phyloP scores from a whole-genome alignment of 2,113 vertebrate species.

The Formicarius rufipectus region DNA sequence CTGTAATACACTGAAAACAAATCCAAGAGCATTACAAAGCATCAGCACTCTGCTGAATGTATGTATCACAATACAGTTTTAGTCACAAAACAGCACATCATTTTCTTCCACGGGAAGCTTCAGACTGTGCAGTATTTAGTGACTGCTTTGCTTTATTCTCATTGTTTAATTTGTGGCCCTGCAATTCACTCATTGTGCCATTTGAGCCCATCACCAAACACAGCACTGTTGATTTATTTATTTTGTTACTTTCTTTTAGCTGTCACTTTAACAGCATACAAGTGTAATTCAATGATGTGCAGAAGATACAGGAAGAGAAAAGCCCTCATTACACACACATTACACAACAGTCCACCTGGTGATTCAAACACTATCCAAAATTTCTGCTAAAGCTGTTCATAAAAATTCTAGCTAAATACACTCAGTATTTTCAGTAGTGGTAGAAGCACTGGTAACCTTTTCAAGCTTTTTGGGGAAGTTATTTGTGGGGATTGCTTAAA shows the following conservation, averaged over 20 bases:
- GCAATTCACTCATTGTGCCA: neutral
- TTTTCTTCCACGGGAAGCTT: slow-evolving; percentile 15
- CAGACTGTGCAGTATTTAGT: neutral
- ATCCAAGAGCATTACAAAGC: neutral
- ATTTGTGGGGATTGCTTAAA: neutral
- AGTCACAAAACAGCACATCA: neutral
- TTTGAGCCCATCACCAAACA: neutral
- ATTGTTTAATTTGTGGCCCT: neutral
- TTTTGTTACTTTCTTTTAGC: neutral
- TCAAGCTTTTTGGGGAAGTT: neutral
- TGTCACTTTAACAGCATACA: neutral
- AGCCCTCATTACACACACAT: neutral
- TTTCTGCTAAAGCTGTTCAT: neutral
- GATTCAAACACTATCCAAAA: neutral
- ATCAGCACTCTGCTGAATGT: neutral
- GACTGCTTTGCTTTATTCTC: neutral
- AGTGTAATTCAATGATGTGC: slow-evolving; percentile 20
- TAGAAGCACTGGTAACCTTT: neutral
- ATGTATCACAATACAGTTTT: neutral
- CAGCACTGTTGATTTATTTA: neutral
- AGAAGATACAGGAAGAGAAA: slow-evolving; percentile 28
- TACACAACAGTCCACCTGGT: neutral
- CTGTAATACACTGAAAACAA: neutral
- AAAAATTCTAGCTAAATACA: neutral
- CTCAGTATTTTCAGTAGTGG: neutral